Evolutionary conservation across 2,888 invertebrate genomes (phyloP).

Genomic region (Malachius bipustulatus): DNA sequence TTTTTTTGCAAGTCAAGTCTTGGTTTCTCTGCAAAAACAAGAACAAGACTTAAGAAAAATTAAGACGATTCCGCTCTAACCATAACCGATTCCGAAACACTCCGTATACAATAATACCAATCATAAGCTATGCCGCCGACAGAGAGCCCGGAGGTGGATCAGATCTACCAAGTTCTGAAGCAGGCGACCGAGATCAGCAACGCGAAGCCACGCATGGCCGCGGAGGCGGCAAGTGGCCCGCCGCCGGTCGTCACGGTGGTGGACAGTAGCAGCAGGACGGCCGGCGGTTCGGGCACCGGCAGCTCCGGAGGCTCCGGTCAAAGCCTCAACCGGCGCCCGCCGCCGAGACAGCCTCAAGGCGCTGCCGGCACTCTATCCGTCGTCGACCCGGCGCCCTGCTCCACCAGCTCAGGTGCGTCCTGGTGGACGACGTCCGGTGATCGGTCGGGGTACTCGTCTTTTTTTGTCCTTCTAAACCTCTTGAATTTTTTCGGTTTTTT

Average conservation of each 20-base stretch:
- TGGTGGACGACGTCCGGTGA: too few species aligned
- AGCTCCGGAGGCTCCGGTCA: constrained; percentile 44
- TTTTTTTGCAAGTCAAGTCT: too few species aligned
- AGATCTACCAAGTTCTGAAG: constrained; percentile 89
- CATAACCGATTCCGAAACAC: too few species aligned
- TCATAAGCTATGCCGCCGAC: too few species aligned
- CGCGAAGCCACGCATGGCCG: constrained; percentile 32
- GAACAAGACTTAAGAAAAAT: too few species aligned
- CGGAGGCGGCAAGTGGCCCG: constrained; percentile 32
- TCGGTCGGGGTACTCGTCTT: too few species aligned
- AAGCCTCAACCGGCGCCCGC: constrained; percentile 34
- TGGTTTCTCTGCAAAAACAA: too few species aligned
- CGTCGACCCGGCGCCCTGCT: constrained; percentile 48
- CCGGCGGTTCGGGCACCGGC: constrained; percentile 35
- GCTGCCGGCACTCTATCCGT: constrained; percentile 46
- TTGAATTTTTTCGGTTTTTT: too few species aligned
- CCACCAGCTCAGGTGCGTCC: constrained; percentile 59
- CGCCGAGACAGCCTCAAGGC: constrained; percentile 29
- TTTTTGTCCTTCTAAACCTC: too few species aligned
- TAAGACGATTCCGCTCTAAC: too few species aligned
- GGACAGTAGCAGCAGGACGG: constrained; percentile 25
- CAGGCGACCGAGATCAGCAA: constrained; percentile 81
- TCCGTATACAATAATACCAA: too few species aligned
- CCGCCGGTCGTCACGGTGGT: constrained; percentile 33
- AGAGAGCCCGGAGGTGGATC: constrained; percentile 46